Evolutionary conservation across 2,797 vertebrate genomes (phyloP).

Genomic region (Eupleurogrammus muticus): DNA sequence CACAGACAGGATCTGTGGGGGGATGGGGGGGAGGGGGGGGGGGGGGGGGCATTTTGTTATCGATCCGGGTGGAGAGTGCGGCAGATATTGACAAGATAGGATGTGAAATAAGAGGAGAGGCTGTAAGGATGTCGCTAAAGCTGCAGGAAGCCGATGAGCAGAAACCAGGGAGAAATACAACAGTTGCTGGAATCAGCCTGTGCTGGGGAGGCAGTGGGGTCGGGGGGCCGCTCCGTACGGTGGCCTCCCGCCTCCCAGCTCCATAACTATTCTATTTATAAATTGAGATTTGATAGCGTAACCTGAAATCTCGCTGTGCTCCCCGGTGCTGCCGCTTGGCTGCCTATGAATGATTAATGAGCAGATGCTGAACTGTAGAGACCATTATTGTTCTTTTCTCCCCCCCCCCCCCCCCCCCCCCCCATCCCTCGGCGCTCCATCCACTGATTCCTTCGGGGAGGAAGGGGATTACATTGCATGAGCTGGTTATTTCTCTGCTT

Average conservation of each 20-base stretch:
- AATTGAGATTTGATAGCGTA: constrained; percentile 85
- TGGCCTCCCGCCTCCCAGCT: constrained; percentile 66
- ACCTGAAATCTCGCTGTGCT: constrained; percentile 81
- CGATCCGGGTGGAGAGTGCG: constrained; percentile 33
- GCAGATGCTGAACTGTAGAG: constrained; percentile 83
- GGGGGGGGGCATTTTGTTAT: constrained; percentile 59
- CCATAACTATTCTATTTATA: constrained; percentile 84
- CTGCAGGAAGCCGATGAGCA: no score
- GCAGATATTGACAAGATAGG: constrained; percentile 26
- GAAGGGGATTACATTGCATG: constrained; percentile 65
- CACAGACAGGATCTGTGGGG: constrained; percentile 23
- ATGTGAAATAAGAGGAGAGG: constrained; percentile 25
- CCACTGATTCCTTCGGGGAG: constrained; percentile 62
- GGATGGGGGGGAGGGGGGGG: constrained; percentile 3
- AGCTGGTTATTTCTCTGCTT: constrained; percentile 62
- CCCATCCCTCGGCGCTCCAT: constrained; percentile 26
- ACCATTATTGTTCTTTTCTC: constrained; percentile 76
- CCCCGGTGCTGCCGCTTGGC: constrained; percentile 81
- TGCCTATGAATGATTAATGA: constrained; percentile 86
- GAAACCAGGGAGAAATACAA: no score
- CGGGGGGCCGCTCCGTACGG: constrained; percentile 59
- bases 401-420: constrained; percentile 18
- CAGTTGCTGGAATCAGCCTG: constrained; percentile 8
- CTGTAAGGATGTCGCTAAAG: constrained; percentile 22
- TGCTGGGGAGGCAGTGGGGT: constrained; percentile 9